These are phyloP conservation scores for Tolypeutes matacus DNA, from an alignment of 2,797 vertebrate genomes.

Conservation along the genomic window DNA sequence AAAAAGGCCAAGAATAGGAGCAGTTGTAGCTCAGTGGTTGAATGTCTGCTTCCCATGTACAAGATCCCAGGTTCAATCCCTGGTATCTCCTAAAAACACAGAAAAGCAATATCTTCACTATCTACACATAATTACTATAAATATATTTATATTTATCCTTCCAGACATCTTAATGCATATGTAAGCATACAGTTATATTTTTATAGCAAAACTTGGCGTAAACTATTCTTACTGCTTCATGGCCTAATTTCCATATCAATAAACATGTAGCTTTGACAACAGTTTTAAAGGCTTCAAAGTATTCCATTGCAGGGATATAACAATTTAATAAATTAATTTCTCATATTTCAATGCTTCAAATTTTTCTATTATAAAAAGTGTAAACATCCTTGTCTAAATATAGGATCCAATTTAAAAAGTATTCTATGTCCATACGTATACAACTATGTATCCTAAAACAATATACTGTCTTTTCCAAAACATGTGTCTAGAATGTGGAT, in stretches of 20 bases:
- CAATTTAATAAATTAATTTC: not conserved
- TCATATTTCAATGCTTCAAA: not conserved
- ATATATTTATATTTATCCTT: not conserved
- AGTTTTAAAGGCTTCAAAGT: not conserved
- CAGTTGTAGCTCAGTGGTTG: too few relatives aligned
- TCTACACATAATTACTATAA: not conserved
- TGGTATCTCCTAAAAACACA: not conserved
- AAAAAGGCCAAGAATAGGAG: too few relatives aligned
- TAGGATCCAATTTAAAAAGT: not conserved
- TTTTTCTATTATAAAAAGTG: constrained; percentile 1
- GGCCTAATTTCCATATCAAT: not conserved
- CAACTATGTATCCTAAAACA: not conserved
- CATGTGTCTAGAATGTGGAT: not conserved
- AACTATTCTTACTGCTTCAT: not conserved
- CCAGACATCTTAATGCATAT: not conserved
- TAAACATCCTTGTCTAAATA: constrained; percentile 21
- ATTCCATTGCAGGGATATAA: not conserved
- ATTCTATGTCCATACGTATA: not conserved
- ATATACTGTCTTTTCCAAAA: not conserved
- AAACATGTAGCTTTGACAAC: not conserved
- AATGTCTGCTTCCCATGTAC: too few relatives aligned
- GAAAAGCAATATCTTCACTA: not conserved
- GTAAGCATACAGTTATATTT: not conserved
- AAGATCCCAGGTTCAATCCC: too few relatives aligned
- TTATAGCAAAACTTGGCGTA: not conserved